phyloP scores from a whole-genome alignment of 2,113 vertebrate genomes.

The Conger conger region DNA sequence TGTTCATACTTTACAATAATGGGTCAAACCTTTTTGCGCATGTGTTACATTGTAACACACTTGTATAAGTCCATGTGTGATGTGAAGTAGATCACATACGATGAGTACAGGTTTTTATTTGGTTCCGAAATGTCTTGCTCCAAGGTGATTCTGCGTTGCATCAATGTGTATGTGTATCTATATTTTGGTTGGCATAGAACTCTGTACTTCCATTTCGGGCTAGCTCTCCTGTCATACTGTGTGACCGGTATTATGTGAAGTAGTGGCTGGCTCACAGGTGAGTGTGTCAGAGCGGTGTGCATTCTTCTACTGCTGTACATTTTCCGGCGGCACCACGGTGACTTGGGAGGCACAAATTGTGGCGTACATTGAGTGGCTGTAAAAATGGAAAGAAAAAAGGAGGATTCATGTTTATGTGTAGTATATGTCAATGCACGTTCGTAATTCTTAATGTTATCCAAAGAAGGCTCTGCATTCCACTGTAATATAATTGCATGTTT shows the following conservation, averaged over 20 bases:
- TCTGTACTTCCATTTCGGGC: neutral
- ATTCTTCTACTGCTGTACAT: too few species aligned
- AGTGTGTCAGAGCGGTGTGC: too few species aligned
- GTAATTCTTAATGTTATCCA: neutral
- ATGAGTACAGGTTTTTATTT: conserved; percentile 9
- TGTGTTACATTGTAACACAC: conserved; percentile 2
- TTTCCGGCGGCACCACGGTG: too few species aligned
- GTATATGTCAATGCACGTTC: neutral
- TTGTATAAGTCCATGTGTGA: neutral
- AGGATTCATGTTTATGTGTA: neutral
- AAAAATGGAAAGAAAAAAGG: too few species aligned
- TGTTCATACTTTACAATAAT: neutral
- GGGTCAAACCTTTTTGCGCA: conserved; percentile 13
- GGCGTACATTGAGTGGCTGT: too few species aligned
- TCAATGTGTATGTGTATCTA: neutral
- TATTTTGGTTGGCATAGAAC: neutral
- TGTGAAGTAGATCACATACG: conserved; percentile 9
- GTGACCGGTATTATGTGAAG: too few species aligned
- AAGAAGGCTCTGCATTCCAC: neutral
- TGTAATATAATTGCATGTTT: neutral
- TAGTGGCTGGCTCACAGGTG: too few species aligned
- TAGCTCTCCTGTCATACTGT: too few species aligned
- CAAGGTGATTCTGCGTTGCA: neutral
- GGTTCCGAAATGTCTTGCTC: conserved; percentile 19
- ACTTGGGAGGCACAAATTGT: too few species aligned